Base-by-base conservation (phyloP, 2,797 vertebrate genomes). In the Telmatherina bonti region DNA sequence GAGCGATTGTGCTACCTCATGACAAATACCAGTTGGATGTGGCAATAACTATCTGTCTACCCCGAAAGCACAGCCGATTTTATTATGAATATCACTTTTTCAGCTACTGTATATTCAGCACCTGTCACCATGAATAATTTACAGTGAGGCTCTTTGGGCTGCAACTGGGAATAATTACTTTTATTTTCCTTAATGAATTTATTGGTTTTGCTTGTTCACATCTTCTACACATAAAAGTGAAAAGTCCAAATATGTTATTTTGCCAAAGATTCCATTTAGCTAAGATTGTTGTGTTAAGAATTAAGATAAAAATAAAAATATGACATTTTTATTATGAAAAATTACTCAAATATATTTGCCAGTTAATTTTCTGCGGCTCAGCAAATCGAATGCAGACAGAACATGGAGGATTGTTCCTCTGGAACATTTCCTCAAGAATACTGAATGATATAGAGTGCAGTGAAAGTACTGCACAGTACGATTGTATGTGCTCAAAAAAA, bases 31-130 rank as follows among this genome's bases (percentile, higher is more conserved):
- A 78, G 75, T 82, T 76, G 70, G 83, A 86, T 73, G 61, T 85
- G 82, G 82, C 83, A 89, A 88, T 89, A 86, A 82, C 80, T 81
- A 62, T 85, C 76, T 54, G 66, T 76, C 74, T 78, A 66, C 53
- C 69, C 75, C 86, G 57, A 67, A 85, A 90, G 86, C 89, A 63
- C 41, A 38, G 33, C 83, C 71, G 85, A 88, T 88, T 72, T 79
- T 84, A 81, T 88, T 80, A 88, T 29, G 77, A 89, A 85, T 79
- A 87, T 78, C 72, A 82, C 61, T 83, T 70, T 79, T 78, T 73
- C 67, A 59, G 67, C 54, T 12, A 27, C 33, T 41, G 62, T 75
- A 82, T 76, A 74, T 84, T 84, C 69, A 85, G 64, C 78, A 79
- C 52, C 72, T 82, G 69, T 77, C 76, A 9, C 61, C 26, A 49